Evolutionary conservation across 2,113 vertebrate genomes (phyloP), one percentile per base, ranked within the genome.

Genomic region (Vulpes vulpes): DNA sequence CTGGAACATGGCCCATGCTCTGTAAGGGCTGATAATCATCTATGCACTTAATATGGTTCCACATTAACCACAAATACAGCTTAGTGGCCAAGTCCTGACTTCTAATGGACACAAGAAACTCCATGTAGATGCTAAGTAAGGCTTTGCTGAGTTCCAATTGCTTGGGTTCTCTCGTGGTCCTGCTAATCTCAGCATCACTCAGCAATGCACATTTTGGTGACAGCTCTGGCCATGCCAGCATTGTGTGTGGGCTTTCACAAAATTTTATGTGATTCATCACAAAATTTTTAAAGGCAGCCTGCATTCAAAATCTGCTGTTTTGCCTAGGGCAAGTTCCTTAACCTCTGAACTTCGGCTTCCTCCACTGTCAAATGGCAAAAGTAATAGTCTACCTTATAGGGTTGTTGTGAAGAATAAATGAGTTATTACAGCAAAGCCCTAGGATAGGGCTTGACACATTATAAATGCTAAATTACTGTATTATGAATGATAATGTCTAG

Each of bases 21-120:
- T 38, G 15, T 32, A 38, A 65, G 27, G 16, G 17, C 30, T 22
- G 65, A 43, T 20, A 25, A 35, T 43, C 15, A 12, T 20, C 25
- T 11, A 8, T 16, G 49, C 32, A 23, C 43, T 81, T 83, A 74
- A 30, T 11, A 12, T 1, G 5, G 12, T 19, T 6, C 17, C n/a
- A n/a, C 0, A 0, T 43, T 55, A 78, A 55, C 22, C 27, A 15
- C 15, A 67, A 1, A 16, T 2, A 23, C 0, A 9, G 43, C 30
- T 76, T 25, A 4, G 27, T 16, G 65, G 65, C 78, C 55, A 22
- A 10, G 30, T 12, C 22, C 32, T 55, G 25, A 69, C 27, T 78
- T 80, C 53, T 0, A 8, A 11, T 25, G 57, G 59, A n/a, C 51
- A 59, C 20, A 19, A 27, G 30, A 3, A 8, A 20, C 79, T 51